Percentiles rank a stretch among this genome's conserved stretches.
Conservation (phyloP, 1,140 invertebrate genomes). For the Cardiocondyla obscurior region DNA sequence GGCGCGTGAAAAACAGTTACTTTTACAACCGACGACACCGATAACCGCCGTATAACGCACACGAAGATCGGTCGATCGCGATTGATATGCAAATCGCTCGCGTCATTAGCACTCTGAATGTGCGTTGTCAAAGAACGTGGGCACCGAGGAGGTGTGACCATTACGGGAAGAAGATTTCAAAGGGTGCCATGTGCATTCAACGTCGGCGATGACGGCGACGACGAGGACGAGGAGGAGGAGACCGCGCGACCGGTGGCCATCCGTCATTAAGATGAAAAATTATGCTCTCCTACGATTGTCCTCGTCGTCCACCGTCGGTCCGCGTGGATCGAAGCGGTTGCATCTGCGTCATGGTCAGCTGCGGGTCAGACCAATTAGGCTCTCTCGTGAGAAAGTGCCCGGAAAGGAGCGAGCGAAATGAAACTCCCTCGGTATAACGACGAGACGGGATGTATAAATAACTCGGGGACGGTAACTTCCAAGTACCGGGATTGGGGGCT, state of each 20-base stretch:
- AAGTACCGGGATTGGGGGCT: constrained; percentile 1
- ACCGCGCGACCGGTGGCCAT: constrained; percentile 60
- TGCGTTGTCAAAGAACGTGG: constrained; percentile 53
- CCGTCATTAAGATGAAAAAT: constrained; percentile 78
- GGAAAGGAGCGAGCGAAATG: constrained; percentile 44
- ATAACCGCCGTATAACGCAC: constrained; percentile 41
- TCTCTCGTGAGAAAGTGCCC: constrained; percentile 59
- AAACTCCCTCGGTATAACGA: constrained; percentile 28
- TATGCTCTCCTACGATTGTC: constrained; percentile 62
- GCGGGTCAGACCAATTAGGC: constrained; percentile 68
- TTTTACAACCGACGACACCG: constrained; percentile 40
- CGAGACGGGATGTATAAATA: constrained; percentile 54
- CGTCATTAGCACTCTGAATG: constrained; percentile 68
- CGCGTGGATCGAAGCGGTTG: constrained; percentile 65
- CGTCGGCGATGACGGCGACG: not conserved
- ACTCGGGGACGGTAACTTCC: constrained; percentile 32
- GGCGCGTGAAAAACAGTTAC: not conserved
- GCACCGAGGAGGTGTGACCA: constrained; percentile 70
- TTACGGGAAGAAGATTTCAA: constrained; percentile 65
- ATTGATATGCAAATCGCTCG: constrained; percentile 74
- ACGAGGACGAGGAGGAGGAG: constrained; percentile 41
- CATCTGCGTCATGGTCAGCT: constrained; percentile 71
- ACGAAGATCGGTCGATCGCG: constrained; percentile 56
- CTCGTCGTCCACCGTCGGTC: constrained; percentile 39
- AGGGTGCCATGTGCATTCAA: constrained; percentile 67